Conservation (phyloP, 1,140 invertebrate species). For the Rhopalosiphum maidis region DNA sequence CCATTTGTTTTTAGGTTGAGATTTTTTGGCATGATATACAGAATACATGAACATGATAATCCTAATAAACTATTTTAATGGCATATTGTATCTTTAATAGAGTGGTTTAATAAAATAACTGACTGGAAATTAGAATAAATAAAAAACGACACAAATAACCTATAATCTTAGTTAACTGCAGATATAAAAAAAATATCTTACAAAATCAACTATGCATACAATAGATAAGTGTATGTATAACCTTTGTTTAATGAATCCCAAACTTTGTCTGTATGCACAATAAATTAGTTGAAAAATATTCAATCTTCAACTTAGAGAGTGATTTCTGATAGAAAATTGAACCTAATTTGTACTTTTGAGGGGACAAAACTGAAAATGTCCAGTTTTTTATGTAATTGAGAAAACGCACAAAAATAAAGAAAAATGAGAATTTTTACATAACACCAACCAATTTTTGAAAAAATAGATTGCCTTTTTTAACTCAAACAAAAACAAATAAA, state of each 20-base stretch:
- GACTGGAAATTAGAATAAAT: slow-evolving; percentile 30
- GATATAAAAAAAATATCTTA: background rate
- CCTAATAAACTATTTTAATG: background rate
- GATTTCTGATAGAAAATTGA: too few species aligned
- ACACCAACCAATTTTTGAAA: too few species aligned
- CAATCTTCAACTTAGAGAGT: too few species aligned
- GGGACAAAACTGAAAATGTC: too few species aligned
- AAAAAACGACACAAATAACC: background rate
- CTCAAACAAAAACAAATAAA: too few species aligned
- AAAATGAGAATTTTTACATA: too few species aligned
- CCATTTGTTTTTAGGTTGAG: background rate
- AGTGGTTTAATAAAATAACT: slow-evolving; percentile 17
- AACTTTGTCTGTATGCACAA: background rate
- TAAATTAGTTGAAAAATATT: too few species aligned
- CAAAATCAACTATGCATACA: background rate
- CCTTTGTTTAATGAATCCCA: background rate
- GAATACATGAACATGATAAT: background rate
- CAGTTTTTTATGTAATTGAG: too few species aligned
- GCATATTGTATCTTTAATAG: background rate
- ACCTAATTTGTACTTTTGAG: too few species aligned
- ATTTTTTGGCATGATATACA: slow-evolving; percentile 29
- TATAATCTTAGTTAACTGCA: background rate
- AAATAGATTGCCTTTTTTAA: too few species aligned
- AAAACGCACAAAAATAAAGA: too few species aligned
- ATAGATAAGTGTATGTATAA: background rate